Percentiles rank a stretch among this genome's conserved stretches.
Conservation (phyloP, 37 sponge, comb jelly and placozoan genomes). For the Bolinopsis microptera region DNA sequence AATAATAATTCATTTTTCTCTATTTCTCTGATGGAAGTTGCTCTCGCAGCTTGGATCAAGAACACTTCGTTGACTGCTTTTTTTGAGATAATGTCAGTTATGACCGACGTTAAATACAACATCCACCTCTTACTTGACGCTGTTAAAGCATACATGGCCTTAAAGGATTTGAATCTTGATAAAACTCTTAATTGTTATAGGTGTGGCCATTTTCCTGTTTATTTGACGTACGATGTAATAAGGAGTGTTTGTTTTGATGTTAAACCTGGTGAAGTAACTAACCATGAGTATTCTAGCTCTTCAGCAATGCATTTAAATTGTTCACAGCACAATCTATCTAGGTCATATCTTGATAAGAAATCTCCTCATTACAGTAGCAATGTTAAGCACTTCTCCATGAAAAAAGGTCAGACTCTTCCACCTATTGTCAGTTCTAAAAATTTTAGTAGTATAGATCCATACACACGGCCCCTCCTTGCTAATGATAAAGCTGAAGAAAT, state of each 20-base stretch:
- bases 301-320: background rate
- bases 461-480: background rate
- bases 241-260: conserved; percentile 54
- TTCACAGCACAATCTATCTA: background rate
- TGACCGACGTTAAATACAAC: background rate
- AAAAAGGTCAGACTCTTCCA: background rate
- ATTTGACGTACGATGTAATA: conserved; percentile 8
- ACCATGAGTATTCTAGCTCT: background rate
- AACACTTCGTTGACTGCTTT: background rate
- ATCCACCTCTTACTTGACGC: conserved; percentile 28
- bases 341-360: conserved; percentile 30
- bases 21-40: background rate
- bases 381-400: conserved; percentile 2
- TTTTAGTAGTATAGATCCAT: background rate
- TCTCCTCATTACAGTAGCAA: background rate
- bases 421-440: conserved; percentile 32
- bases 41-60: background rate
- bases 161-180: background rate
- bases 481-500: conserved; percentile 29
- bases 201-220: conserved; percentile 31
- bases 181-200: background rate
- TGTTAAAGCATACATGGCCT: background rate
- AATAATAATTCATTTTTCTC: background rate
- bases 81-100: background rate
- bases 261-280: background rate